Evolutionary conservation across 2,113 vertebrate species (phyloP), one percentile per base, ranked within the genome.

Genomic region (Tautogolabrus adspersus): DNA sequence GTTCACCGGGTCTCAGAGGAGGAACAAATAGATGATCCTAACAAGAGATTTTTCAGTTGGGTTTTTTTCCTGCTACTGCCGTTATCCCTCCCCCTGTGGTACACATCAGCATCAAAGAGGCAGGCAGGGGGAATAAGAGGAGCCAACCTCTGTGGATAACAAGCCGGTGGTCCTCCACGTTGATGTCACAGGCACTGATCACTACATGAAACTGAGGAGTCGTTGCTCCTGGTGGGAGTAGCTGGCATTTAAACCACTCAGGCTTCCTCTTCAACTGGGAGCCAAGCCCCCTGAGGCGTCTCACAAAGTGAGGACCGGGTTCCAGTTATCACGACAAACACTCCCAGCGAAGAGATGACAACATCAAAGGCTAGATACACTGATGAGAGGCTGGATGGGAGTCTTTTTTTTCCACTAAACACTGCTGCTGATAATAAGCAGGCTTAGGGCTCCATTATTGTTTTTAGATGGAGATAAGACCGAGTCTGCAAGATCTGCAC

Each of bases 1-100:
- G 47, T 68, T 84, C 54, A 12, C 23, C 12, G 12, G 52, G 70
- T 89, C 89, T 79, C 85, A 83, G 65, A 52, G 84, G 86, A 89
- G 69, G 70, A 83, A 84, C 76, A 66, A 82, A 77, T 77, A 88
- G 44, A 85, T 63, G 56, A 78, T 66, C 21, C 64, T 62, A 54
- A 85, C 84, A 77, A 82, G 78, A 67, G 52, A 54, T 38, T 8
- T 59, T 70, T 59, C 26, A 2, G 26, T 26, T 26, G 26, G 38
- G 60, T 62, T 65, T 49, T 22, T 52, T 62, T 65, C 58, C 12
- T 77, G 62, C 56, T 52, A n/a, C 55, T 47, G 47, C 22, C 46
- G 10, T 1, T 60, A 30, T n/a, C 23, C 22, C 37, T 18, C 22
- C 34, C 37, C 55, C 77, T 55, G 75, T 26, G 52, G 66, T 84